A percentile compares a stretch with the other conserved stretches of the same genome.
These are phyloP conservation scores for Muscicapa adusta DNA, from an alignment of 2,113 vertebrate genomes.

Conservation along the genomic window DNA sequence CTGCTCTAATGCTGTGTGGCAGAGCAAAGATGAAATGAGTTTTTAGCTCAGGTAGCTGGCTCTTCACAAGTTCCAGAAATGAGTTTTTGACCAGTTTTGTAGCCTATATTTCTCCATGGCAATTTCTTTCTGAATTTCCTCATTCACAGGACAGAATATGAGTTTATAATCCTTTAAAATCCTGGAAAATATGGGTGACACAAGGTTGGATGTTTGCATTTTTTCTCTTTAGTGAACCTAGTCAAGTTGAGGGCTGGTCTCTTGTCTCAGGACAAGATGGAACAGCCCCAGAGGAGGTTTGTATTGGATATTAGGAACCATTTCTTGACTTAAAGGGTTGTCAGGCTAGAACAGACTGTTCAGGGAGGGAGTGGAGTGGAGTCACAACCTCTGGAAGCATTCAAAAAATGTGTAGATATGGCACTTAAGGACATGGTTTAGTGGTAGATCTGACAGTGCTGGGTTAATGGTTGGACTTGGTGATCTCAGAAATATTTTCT, in stretches of 20 bases:
- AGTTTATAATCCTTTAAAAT: not conserved
- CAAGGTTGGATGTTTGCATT: not conserved
- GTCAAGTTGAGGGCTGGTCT: not conserved
- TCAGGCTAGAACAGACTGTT: not conserved
- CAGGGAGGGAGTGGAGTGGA: not conserved
- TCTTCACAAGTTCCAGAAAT: not conserved
- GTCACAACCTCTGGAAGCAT: not conserved
- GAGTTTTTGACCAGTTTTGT: not conserved
- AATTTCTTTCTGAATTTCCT: not conserved
- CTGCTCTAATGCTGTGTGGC: not conserved
- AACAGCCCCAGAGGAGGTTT: not conserved
- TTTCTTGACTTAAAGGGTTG: not conserved
- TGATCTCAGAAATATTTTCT: not conserved
- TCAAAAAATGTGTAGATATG: not conserved
- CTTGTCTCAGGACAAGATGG: not conserved
- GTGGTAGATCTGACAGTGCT: not conserved
- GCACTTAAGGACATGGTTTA: not conserved
- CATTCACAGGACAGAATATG: not conserved
- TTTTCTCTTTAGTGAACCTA: not conserved
- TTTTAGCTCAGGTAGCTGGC: not conserved
- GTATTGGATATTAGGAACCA: not conserved
- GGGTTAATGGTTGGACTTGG: not conserved
- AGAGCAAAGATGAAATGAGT: not conserved
- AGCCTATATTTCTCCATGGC: not conserved
- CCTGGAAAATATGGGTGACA: not conserved